Percentiles rank a stretch among this genome's conserved stretches.
Conservation (phyloP, 1,140 invertebrate genomes). For the Lasaia peninsularis region DNA sequence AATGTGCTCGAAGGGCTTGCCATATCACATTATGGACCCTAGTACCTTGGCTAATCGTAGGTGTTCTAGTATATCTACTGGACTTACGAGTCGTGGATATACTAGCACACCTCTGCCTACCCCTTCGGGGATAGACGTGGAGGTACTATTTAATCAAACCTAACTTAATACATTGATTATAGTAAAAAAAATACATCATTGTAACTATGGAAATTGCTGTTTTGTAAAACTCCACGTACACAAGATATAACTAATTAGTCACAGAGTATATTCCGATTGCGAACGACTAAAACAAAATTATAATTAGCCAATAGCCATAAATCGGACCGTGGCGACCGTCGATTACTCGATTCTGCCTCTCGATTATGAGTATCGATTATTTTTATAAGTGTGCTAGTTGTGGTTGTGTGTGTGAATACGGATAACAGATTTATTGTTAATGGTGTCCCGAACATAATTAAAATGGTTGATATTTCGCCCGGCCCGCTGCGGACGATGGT, state of each 20-base stretch:
- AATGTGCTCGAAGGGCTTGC: no score
- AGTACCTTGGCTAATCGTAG: no score
- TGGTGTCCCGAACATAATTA: constrained; percentile 74
- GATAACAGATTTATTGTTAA: constrained; percentile 74
- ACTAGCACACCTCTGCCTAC: no score
- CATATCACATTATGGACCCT: no score
- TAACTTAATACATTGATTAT: background rate
- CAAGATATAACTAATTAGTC: constrained; percentile 63
- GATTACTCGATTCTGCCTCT: constrained; percentile 36
- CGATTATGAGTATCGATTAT: constrained; percentile 46
- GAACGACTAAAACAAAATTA: constrained; percentile 38
- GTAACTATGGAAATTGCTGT: no score
- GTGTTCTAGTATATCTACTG: no score
- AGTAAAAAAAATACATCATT: no score
- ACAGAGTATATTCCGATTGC: constrained; percentile 53
- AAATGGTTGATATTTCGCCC: constrained; percentile 72
- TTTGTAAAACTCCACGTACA: background rate
- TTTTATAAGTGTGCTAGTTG: constrained; percentile 27
- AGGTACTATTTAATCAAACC: background rate
- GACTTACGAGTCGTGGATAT: no score
- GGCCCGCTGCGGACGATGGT: constrained; percentile 42
- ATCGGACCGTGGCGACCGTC: constrained; percentile 47
- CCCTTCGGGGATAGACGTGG: no score
- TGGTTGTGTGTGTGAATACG: constrained; percentile 39
- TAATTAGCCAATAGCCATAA: constrained; percentile 63